Conservation (phyloP, 1,140 invertebrate species). For the Hylaeus volcanicus region DNA sequence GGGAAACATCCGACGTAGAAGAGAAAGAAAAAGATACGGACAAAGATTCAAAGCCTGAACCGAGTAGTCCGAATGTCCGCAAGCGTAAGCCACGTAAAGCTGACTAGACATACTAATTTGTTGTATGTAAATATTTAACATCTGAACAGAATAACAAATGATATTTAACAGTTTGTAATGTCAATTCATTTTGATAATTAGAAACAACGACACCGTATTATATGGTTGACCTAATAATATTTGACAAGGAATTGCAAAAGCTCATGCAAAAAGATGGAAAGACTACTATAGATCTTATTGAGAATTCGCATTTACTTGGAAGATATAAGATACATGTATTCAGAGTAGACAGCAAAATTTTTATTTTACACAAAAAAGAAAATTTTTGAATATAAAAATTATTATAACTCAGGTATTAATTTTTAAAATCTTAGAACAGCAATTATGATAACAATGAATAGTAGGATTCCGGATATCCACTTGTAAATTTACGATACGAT, state of each 20-base stretch:
- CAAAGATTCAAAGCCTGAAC: conserved; percentile 70
- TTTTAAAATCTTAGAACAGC: conserved; percentile 34
- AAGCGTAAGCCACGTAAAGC: conserved; percentile 85
- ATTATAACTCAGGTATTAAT: conserved; percentile 51
- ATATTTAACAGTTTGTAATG: conserved; percentile 42
- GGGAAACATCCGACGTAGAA: conserved; percentile 78
- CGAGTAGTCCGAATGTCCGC: conserved; percentile 81
- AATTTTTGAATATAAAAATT: conserved; percentile 35
- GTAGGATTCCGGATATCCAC: not conserved
- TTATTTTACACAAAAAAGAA: conserved; percentile 27
- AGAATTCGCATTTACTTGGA: conserved; percentile 27
- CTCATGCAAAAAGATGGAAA: conserved; percentile 1
- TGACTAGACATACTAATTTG: conserved; percentile 78
- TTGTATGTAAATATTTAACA: conserved; percentile 59
- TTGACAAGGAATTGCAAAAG: conserved; percentile 19
- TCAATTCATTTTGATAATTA: conserved; percentile 50
- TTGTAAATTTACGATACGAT: conserved; percentile 25
- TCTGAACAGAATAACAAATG: conserved; percentile 29
- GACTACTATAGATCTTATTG: conserved; percentile 5
- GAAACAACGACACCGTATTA: conserved; percentile 1
- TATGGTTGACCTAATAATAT: conserved; percentile 25
- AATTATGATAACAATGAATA: conserved; percentile 14
- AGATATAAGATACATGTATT: conserved; percentile 8
- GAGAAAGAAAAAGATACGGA: conserved; percentile 76
- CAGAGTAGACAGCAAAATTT: conserved; percentile 11